phyloP scores from a whole-genome alignment of 2,113 vertebrate species.

The Tinamus guttatus region DNA sequence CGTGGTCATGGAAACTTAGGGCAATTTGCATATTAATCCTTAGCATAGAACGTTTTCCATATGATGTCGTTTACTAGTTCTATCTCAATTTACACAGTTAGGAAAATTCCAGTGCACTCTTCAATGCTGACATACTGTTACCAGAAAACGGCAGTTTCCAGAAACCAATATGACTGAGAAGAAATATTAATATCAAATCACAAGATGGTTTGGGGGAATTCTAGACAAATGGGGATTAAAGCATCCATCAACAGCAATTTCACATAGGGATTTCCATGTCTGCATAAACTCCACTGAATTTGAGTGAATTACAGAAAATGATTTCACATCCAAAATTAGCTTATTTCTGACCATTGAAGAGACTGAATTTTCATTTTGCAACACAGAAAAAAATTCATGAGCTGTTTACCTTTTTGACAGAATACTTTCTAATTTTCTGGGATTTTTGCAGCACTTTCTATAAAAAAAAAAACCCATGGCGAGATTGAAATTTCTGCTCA shows the following conservation, averaged over 20 bases:
- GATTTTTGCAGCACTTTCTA: background rate
- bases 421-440: background rate
- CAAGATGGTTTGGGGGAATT: background rate
- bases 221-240: background rate
- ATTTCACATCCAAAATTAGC: background rate
- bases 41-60: accelerated
- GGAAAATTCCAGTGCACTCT: background rate
- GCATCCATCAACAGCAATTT: background rate
- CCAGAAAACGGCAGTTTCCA: background rate
- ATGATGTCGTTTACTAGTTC: background rate
- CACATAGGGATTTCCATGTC: background rate
- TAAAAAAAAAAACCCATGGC: background rate
- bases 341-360: background rate
- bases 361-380: background rate
- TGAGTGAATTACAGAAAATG: background rate
- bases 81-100: background rate
- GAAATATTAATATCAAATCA: background rate
- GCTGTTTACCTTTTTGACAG: background rate
- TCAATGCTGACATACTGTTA: background rate
- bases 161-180: background rate
- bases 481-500: background rate
- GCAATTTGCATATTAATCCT: background rate
- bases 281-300: background rate
- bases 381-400: background rate
- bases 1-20: background rate